Percentiles rank a stretch among this genome's conserved stretches.
phyloP scores from a whole-genome alignment of 2,113 vertebrate genomes.

The Ardeotis arabs region DNA sequence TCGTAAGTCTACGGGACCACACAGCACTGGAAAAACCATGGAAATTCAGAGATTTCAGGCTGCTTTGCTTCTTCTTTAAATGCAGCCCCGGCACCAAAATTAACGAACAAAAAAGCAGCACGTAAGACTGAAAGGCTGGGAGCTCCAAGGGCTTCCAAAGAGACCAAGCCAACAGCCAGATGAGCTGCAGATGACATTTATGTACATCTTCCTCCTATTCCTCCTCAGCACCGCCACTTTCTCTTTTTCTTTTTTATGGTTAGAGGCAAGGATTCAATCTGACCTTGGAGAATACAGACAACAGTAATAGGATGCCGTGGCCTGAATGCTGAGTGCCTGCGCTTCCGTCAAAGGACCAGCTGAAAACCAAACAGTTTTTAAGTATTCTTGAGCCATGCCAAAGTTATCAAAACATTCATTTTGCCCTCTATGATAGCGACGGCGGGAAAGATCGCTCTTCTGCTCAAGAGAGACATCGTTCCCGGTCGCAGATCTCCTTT shows the following conservation, averaged over 20 bases:
- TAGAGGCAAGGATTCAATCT: constrained; percentile 39
- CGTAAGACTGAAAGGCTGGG: not conserved
- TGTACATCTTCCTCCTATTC: not conserved
- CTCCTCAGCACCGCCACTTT: not conserved
- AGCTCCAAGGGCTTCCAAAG: not conserved
- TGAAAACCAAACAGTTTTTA: not conserved
- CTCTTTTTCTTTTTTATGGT: not conserved
- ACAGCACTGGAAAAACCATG: not conserved
- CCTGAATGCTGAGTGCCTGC: constrained; percentile 17
- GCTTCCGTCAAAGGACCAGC: not conserved
- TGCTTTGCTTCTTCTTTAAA: not conserved
- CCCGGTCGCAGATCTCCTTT: not conserved
- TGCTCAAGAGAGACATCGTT: not conserved
- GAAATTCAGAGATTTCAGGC: not conserved
- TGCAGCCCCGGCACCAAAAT: not conserved
- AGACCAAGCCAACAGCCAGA: not conserved
- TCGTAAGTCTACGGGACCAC: not conserved
- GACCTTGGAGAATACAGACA: not conserved
- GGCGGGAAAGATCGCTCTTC: not conserved
- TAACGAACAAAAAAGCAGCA: not conserved
- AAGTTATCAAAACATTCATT: not conserved
- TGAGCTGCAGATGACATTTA: not conserved
- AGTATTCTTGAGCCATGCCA: not conserved
- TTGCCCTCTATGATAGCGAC: not conserved
- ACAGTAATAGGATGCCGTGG: not conserved